Evolutionary conservation across 2,113 vertebrate genomes (phyloP).

Genomic region (Channa argus): DNA sequence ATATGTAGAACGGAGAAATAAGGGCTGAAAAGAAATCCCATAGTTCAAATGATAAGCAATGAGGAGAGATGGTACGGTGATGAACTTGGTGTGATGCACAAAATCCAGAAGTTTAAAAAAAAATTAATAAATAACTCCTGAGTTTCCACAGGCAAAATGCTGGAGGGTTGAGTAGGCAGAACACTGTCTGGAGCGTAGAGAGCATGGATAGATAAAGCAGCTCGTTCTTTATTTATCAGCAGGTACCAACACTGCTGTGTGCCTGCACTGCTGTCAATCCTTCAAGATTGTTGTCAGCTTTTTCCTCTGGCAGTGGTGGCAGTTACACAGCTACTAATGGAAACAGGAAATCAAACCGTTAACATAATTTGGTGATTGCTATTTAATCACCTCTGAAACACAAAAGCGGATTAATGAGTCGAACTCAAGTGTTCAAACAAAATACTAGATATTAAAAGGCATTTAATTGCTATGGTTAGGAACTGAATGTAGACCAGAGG

Average conservation of each 20-base stretch:
- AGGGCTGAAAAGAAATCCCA: not conserved
- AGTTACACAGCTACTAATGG: slow-evolving; percentile 33
- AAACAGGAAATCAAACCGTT: slow-evolving; percentile 54
- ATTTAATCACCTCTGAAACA: slow-evolving; percentile 36
- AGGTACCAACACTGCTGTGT: slow-evolving; percentile 14
- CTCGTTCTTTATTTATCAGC: slow-evolving; percentile 56
- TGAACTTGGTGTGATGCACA: slow-evolving; percentile 1
- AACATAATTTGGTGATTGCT: slow-evolving; percentile 29
- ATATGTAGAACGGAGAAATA: slow-evolving; percentile 13
- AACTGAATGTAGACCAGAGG: not conserved
- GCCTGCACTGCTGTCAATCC: slow-evolving; percentile 46
- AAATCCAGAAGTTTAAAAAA: slow-evolving; percentile 18
- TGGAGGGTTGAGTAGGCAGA: slow-evolving; percentile 15
- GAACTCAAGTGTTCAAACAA: not conserved
- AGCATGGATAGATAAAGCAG: slow-evolving; percentile 48
- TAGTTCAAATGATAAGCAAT: not conserved
- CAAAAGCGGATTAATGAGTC: slow-evolving; percentile 30
- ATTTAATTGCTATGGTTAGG: not conserved
- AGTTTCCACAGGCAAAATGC: slow-evolving; percentile 43
- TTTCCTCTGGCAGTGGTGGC: slow-evolving; percentile 24
- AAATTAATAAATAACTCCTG: not conserved
- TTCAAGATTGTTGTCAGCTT: slow-evolving; percentile 49
- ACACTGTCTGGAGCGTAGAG: slow-evolving; percentile 3
- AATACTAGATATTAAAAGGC: not conserved
- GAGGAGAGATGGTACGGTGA: slow-evolving; percentile 8